Percentiles rank a stretch among this genome's conserved stretches.
Evolutionary conservation across 2,797 vertebrate genomes (phyloP).

Genomic region (Helicolenus hilgendorfi): DNA sequence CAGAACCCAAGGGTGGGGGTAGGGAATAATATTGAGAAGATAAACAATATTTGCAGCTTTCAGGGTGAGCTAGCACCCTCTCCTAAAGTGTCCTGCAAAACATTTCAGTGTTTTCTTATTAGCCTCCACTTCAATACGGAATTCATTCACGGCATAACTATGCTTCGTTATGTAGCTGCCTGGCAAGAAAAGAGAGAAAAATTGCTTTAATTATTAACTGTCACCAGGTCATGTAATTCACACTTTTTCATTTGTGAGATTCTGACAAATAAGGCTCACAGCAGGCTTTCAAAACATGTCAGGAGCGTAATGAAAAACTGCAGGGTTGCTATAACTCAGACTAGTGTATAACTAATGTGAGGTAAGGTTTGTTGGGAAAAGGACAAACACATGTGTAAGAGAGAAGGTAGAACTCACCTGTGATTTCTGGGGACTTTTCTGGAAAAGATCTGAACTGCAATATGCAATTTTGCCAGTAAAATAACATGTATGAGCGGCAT

Average conservation of each 20-base stretch:
- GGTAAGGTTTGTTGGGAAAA: neutral
- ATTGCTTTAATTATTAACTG: slow-evolving; percentile 10
- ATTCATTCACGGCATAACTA: neutral
- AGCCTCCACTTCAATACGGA: neutral
- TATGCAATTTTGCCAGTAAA: neutral
- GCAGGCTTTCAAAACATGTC: slow-evolving; percentile 5
- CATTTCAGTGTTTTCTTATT: neutral
- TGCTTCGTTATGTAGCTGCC: slow-evolving; percentile 9
- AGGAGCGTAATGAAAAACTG: neutral
- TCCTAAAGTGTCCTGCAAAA: neutral
- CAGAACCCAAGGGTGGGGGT: neutral
- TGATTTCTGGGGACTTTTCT: neutral
- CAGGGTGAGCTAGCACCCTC: neutral
- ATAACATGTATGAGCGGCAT: neutral
- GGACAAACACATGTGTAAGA: neutral
- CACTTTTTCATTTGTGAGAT: slow-evolving; percentile 6
- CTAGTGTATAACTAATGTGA: neutral
- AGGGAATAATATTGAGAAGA: neutral
- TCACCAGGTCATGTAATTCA: slow-evolving; percentile 10
- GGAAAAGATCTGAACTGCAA: neutral
- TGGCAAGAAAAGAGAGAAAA: neutral
- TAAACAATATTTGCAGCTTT: slow-evolving; percentile 1
- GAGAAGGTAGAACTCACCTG: neutral
- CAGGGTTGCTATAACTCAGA: neutral
- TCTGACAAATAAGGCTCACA: neutral